phyloP scores from a whole-genome alignment of 2,888 invertebrate species.

The Tipula confusa region DNA sequence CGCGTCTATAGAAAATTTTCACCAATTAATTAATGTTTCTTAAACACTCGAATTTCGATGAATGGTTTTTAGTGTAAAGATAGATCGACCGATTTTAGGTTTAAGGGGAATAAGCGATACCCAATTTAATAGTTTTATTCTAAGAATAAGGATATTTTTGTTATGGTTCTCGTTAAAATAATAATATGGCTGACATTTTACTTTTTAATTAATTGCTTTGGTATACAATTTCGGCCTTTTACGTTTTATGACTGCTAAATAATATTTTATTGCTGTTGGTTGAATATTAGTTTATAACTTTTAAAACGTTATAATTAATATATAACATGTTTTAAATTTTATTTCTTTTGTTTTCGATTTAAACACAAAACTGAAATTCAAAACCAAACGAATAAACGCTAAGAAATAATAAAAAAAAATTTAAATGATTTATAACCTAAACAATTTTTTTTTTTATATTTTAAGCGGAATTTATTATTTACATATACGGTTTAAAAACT shows the following conservation, averaged over 20 bases:
- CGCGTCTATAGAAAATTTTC: neutral
- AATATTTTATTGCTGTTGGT: neutral
- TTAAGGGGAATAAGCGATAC: neutral
- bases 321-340: neutral
- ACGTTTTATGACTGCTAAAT: neutral
- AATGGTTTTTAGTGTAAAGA: neutral
- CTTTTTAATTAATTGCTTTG: neutral
- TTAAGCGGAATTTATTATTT: neutral
- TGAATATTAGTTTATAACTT: neutral
- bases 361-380: neutral
- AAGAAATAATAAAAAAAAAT: neutral
- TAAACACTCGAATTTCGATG: neutral
- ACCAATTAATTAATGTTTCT: neutral
- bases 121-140: neutral
- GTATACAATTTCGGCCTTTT: neutral
- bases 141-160: neutral
- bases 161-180: neutral
- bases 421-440: neutral
- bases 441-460: neutral
- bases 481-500: neutral
- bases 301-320: neutral
- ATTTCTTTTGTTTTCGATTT: neutral
- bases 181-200: neutral
- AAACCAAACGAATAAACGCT: neutral
- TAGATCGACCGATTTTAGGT: neutral